Percentiles rank a stretch among this genome's conserved stretches.
phyloP scores from a whole-genome alignment of 2,797 vertebrate species.

The Semotilus atromaculatus region DNA sequence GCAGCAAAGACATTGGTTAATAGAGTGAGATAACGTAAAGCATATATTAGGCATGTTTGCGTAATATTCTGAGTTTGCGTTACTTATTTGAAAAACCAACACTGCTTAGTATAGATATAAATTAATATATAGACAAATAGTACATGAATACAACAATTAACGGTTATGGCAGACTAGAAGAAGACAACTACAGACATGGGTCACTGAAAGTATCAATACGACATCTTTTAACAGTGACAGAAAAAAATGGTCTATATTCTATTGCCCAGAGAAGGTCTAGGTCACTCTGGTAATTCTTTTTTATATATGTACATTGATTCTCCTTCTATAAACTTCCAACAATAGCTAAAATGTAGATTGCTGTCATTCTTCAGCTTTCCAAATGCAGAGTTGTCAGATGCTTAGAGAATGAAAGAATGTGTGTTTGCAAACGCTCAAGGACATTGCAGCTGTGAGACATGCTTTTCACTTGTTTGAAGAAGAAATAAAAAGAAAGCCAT shows the following conservation, averaged over 20 bases:
- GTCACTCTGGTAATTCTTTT: neutral
- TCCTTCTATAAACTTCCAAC: neutral
- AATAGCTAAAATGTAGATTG: neutral
- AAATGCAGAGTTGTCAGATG: conserved; percentile 17
- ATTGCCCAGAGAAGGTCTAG: neutral
- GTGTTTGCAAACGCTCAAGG: conserved; percentile 65
- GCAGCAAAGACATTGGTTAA: neutral
- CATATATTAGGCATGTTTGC: neutral
- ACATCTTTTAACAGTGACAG: neutral
- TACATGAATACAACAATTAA: neutral
- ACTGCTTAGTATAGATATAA: neutral
- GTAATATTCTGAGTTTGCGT: too few species aligned
- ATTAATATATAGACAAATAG: neutral
- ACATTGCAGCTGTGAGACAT: conserved; percentile 42
- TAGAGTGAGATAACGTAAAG: neutral
- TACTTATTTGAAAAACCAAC: neutral
- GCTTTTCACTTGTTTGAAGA: conserved; percentile 42
- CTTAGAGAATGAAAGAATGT: conserved; percentile 58
- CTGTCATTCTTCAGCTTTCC: conserved; percentile 27
- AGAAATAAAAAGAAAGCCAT: conserved; percentile 30
- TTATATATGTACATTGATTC: neutral
- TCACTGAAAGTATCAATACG: neutral
- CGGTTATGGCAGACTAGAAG: neutral
- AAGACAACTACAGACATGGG: neutral
- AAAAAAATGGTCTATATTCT: neutral